Evolutionary conservation across 1,140 invertebrate species (phyloP), one percentile per base, ranked within the genome.

Genomic region (Doryteuthis pealeii): DNA sequence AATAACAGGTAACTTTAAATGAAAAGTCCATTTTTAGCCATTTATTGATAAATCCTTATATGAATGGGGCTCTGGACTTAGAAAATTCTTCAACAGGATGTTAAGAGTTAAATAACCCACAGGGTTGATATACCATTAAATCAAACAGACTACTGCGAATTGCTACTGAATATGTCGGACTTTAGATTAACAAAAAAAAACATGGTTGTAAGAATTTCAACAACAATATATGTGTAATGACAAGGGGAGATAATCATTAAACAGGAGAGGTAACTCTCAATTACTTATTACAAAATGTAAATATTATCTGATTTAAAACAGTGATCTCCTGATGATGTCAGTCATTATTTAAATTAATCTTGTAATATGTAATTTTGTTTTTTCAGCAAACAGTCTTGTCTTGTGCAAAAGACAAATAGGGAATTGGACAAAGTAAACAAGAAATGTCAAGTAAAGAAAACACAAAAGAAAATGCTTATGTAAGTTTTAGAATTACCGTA

Each of bases 361-460:
- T 43, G 30, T 32, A 73, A n/a, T 69, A 8, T 30, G 32, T 45
- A n/a, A 75, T 18, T 69, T n/a, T 76, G 66, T 70, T 30, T 31
- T 72, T 78, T 28, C 73, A 84, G 83, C 8, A 78, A 77, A 32
- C 84, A 84, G 70, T 74, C 74, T 68, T 79, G 82, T 1, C 72
- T 62, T 70, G 83, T 85, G 0, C 82, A 78, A 62, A 75, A 76
- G 15, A 75, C 78, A 30, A 91, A 90, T 72, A 89, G 91, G 78
- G 87, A 91, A 76, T 86, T 94, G 49, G 90, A 91, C 65, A 85
- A 87, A 49, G 90, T 70, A 90, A 92, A 78, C 90, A 89, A 71
- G 86, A 91, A 80, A 86, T 91, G 74, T 91, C 90, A 26, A 88
- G 87, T 30, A 84, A 91, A 70, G 90, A 93, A n/a, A 86, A 89